Base-by-base conservation (phyloP, 2,888 invertebrate species). In the Coenonympha arcania region DNA sequence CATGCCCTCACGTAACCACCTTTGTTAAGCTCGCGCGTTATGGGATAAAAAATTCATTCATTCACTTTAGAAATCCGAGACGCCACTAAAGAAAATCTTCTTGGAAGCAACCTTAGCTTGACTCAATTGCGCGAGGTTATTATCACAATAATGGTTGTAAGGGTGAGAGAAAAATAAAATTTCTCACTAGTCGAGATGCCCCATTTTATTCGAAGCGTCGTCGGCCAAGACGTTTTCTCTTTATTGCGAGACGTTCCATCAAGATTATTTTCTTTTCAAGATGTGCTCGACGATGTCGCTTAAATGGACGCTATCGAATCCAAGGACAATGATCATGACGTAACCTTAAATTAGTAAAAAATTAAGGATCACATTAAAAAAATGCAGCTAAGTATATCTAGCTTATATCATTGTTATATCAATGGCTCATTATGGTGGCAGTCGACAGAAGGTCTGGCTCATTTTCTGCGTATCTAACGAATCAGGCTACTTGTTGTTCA, bases 231-330 rank as follows among this genome's bases (percentile, higher is more conserved):
- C 71, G 64, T 71, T 71, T 64, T 61, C 67, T 64, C 70, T 79
- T 76, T 79, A 78, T 72, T 70, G 74, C 69, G 58, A 64, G 73
- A 74, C 73, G 69, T 82, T 79, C 73, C 75, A 80, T 79, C 76
- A 76, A 80, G 79, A 79, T 80, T 78, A 77, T 78, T 77, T 75
- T 73, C 73, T 73, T 76, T 75, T 69, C 69, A 71, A 69, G 69
- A 61, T 68, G 66, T 61, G 69, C 70, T 68, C 67, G 69, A 71
- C 68, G 59, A 62, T 64, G 58, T 57, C 60, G 60, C 65, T 64
- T 66, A 62, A 69, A 69, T 68, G 67, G 69, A 68, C 64, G 72
- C 66, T 71, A 73, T 73, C 72, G 69, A 72, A 71, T 71, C 65
- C 65, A 53, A 62, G 63, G 43, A 46, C 52, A 36, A 22, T 28